These are phyloP conservation scores for Ruditapes philippinarum DNA, from an alignment of 1,140 invertebrate genomes.

Conservation along the genomic window DNA sequence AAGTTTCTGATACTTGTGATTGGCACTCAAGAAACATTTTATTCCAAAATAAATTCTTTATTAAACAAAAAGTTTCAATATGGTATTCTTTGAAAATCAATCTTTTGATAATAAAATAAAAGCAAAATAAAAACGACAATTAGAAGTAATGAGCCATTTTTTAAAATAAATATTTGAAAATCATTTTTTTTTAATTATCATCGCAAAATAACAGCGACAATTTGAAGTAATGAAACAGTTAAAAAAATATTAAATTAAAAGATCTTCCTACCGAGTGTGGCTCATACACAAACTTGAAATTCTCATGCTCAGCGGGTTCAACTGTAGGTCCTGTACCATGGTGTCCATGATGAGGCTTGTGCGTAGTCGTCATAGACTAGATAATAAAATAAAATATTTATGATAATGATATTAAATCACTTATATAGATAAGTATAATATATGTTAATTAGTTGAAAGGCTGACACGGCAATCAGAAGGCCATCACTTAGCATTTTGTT, in stretches of 20 bases:
- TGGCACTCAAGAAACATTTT: too few relatives aligned
- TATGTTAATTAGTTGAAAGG: too few relatives aligned
- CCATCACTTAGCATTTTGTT: too few relatives aligned
- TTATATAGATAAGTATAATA: too few relatives aligned
- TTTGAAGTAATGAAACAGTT: not conserved
- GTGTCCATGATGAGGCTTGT: not conserved
- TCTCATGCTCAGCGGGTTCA: constrained; percentile 38
- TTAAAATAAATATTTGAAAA: not conserved
- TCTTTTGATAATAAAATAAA: too few relatives aligned
- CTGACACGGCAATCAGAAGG: too few relatives aligned
- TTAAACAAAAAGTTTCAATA: too few relatives aligned
- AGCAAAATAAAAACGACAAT: not conserved
- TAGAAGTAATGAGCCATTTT: not conserved
- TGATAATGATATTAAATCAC: too few relatives aligned
- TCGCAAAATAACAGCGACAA: not conserved
- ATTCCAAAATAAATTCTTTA: too few relatives aligned
- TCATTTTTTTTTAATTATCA: not conserved
- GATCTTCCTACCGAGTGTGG: constrained; percentile 24
- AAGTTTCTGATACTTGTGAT: too few relatives aligned
- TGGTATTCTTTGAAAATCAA: too few relatives aligned
- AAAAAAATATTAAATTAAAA: not conserved
- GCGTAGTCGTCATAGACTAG: not conserved
- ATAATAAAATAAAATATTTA: not conserved
- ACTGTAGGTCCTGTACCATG: not conserved
- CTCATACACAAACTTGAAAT: constrained; percentile 40